Base-by-base conservation (phyloP, 2,113 vertebrate species). In the Takifugu bimaculatus region DNA sequence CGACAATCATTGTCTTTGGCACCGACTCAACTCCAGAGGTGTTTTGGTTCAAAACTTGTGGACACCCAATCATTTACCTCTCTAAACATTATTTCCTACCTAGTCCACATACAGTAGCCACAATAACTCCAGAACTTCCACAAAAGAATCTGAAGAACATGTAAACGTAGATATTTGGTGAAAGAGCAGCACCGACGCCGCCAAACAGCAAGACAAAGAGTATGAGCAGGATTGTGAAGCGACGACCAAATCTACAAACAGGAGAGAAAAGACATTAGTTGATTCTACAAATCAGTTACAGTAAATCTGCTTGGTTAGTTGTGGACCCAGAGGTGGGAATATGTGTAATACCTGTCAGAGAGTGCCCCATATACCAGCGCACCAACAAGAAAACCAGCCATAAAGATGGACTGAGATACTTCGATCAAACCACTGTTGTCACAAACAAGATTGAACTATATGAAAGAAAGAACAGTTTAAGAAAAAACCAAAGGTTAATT, bases 401-500 rank as follows among this genome's bases (percentile, higher is more conserved):
- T 96, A 87, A 83, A 93, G 68, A 95, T 26, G 0, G 93, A 92
- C 80, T 95, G 94, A 0, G 92, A 91, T 13, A 89, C 88, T 65
- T 94, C 87, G 0, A 78, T 89, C 20, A 93, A 68, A 49, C 82
- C 15, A 50, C 84, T 89, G 51, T 63, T 87, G 6, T 91, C 89
- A 50, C 94, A 97, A 4, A 95, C 94, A 54, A 97, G 86, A 83
- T 93, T 69, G 67, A 95, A 96, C 94, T 95, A 74, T 50, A 3
- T 2, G 57, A 84, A 80, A 84, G 88, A 56, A 49, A 72, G 43
- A 53, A 57, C 13, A 28, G 7, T 63, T 9, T 28, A 26, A 13
- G 11, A 15, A 26, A 26, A 27, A 27, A 52, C 11, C 50, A 6
- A 51, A 39, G 9, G 35, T 10, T 10, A 39, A 39, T 11, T 10